These are phyloP conservation scores for Torymus auratus DNA, from an alignment of 2,888 invertebrate species.

Conservation along the genomic window DNA sequence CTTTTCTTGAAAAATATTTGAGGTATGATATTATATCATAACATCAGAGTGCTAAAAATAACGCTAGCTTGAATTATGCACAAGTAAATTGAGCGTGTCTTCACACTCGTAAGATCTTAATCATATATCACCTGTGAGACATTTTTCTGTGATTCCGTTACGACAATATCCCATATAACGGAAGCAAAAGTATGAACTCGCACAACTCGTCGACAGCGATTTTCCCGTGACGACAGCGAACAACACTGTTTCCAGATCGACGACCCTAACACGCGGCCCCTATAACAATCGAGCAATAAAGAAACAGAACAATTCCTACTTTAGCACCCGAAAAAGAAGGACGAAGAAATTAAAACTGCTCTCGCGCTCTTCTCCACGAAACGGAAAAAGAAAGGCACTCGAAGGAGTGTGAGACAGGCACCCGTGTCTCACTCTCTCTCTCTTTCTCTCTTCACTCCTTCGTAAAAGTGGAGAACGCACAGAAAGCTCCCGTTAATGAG, in stretches of 20 bases:
- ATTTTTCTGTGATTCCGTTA: too few relatives aligned
- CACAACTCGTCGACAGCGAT: slow-evolving; percentile 3
- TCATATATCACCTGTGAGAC: too few relatives aligned
- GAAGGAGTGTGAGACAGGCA: neutral
- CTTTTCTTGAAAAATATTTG: too few relatives aligned
- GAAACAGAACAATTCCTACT: neutral
- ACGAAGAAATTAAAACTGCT: slow-evolving; percentile 38
- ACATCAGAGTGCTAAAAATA: too few relatives aligned
- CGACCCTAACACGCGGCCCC: slow-evolving; percentile 13
- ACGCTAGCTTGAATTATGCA: too few relatives aligned
- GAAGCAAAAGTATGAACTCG: too few relatives aligned
- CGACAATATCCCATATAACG: too few relatives aligned
- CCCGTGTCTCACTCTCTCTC: slow-evolving; percentile 16
- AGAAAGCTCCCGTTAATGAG: slow-evolving; percentile 75
- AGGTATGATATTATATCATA: too few relatives aligned
- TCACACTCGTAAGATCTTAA: too few relatives aligned
- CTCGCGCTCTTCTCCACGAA: slow-evolving; percentile 2
- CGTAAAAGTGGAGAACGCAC: slow-evolving; percentile 54
- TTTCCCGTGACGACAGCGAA: neutral
- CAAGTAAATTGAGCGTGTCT: too few relatives aligned
- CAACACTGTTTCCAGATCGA: neutral
- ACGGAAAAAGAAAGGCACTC: slow-evolving; percentile 39
- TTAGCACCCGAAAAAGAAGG: too few relatives aligned
- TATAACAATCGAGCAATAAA: slow-evolving; percentile 7
- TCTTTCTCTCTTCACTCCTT: neutral